A percentile compares a stretch with the other conserved stretches of the same genome.
Evolutionary conservation across 1,140 invertebrate genomes (phyloP).

Genomic region (Coboldia fuscipes): DNA sequence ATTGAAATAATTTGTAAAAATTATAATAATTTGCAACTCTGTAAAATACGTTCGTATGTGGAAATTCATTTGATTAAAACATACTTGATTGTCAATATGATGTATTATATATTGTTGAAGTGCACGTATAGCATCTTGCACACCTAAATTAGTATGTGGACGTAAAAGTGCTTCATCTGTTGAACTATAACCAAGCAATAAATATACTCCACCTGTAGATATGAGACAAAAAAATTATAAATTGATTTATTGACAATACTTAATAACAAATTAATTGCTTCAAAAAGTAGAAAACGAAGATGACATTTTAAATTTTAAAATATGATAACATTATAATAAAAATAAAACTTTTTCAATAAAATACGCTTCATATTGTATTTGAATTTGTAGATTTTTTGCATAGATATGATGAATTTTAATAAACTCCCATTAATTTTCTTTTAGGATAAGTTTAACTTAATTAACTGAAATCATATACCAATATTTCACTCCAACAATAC

Average conservation of each 20-base stretch:
- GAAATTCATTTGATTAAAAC: background rate
- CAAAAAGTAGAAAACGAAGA: background rate
- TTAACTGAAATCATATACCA: too few relatives aligned
- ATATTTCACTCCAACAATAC: too few relatives aligned
- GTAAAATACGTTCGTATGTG: too few relatives aligned
- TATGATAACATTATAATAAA: background rate
- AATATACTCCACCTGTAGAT: slow-evolving; percentile 54
- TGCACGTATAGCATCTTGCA: slow-evolving; percentile 55
- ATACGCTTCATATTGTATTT: too few relatives aligned
- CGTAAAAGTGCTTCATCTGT: slow-evolving; percentile 63
- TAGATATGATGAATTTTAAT: too few relatives aligned
- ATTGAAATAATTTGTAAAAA: too few relatives aligned
- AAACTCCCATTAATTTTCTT: too few relatives aligned
- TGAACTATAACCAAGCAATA: slow-evolving; percentile 71
- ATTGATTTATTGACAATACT: background rate
- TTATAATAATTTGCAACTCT: too few relatives aligned
- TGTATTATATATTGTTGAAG: slow-evolving; percentile 52
- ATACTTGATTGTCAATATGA: slow-evolving; percentile 46
- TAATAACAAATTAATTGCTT: background rate
- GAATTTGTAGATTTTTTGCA: too few relatives aligned
- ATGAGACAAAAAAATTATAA: slow-evolving; percentile 4
- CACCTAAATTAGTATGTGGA: slow-evolving; percentile 52
- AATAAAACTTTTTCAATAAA: too few relatives aligned
- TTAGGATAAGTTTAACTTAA: too few relatives aligned
- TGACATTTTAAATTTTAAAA: background rate